Conservation (phyloP, 2,888 invertebrate species). For the Melieria omissa region DNA sequence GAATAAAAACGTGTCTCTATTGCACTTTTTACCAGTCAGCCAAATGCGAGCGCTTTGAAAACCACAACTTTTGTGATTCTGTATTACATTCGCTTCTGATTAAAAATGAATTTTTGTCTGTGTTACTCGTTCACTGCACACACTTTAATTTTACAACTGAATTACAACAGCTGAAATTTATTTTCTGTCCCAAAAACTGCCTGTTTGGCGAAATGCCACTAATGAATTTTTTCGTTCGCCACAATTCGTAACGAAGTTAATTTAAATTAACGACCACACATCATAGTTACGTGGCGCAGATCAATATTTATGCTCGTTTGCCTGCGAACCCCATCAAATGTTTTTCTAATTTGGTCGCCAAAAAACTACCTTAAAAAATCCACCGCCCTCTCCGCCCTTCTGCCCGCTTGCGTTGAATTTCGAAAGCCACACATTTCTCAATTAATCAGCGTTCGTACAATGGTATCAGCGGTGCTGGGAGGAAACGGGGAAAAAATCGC, state of each 20-base stretch:
- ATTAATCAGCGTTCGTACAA: slow-evolving; percentile 52
- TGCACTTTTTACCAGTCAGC: too few species aligned
- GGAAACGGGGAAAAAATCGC: neutral
- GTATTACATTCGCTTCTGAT: too few species aligned
- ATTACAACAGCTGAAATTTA: too few species aligned
- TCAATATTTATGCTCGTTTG: slow-evolving; percentile 19
- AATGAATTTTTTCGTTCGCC: too few species aligned
- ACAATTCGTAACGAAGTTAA: slow-evolving; percentile 35
- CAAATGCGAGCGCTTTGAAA: too few species aligned
- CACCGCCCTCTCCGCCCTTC: neutral
- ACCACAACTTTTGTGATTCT: too few species aligned
- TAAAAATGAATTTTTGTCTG: too few species aligned
- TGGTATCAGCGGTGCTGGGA: neutral
- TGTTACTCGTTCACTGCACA: too few species aligned
- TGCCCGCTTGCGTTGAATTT: neutral
- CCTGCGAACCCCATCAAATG: slow-evolving; percentile 21
- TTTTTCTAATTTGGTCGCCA: slow-evolving; percentile 25
- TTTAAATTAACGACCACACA: slow-evolving; percentile 45
- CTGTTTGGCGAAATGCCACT: too few species aligned
- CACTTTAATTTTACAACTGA: too few species aligned
- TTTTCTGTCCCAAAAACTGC: too few species aligned
- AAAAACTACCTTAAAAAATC: slow-evolving; percentile 2
- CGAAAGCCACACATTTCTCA: slow-evolving; percentile 47
- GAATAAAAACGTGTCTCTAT: too few species aligned
- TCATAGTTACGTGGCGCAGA: neutral